phyloP scores from a whole-genome alignment of 2,797 vertebrate species.

The Lepilemur septentrionalis region DNA sequence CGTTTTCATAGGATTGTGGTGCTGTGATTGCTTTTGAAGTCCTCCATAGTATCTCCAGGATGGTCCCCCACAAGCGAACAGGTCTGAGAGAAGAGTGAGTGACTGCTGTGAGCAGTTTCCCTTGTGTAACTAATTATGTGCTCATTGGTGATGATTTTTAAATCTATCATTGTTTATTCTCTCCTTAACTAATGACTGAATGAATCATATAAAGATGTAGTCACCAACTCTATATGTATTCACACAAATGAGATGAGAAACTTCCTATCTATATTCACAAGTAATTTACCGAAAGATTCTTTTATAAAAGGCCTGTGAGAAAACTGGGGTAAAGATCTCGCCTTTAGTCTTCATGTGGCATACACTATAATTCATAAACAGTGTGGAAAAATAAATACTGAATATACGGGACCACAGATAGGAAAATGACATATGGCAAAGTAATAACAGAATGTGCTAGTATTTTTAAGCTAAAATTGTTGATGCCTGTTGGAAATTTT shows the following conservation, averaged over 20 bases:
- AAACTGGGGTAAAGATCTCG: neutral
- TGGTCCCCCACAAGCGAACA: fast-evolving
- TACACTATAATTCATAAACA: constrained; percentile 13
- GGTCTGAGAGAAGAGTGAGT: neutral
- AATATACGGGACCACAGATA: neutral
- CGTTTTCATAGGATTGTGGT: neutral
- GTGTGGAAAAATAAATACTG: neutral
- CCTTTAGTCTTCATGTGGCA: neutral
- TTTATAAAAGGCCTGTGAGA: constrained; percentile 53
- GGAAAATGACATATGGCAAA: neutral
- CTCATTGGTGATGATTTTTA: neutral
- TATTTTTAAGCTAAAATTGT: neutral
- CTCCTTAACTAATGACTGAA: constrained; percentile 42
- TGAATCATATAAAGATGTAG: constrained; percentile 60
- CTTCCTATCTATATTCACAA: constrained; percentile 39
- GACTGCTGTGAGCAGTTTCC: neutral
- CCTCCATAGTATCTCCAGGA: fast-evolving
- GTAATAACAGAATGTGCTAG: neutral
- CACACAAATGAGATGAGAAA: constrained; percentile 69
- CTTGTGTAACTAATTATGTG: neutral
- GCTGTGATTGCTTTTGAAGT: neutral
- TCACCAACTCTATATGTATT: constrained; percentile 65
- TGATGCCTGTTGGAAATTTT: neutral
- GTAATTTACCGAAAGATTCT: constrained; percentile 64
- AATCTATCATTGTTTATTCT: neutral